These are phyloP conservation scores for Epinephelus lanceolatus DNA, from an alignment of 2,113 vertebrate species.

Conservation along the genomic window DNA sequence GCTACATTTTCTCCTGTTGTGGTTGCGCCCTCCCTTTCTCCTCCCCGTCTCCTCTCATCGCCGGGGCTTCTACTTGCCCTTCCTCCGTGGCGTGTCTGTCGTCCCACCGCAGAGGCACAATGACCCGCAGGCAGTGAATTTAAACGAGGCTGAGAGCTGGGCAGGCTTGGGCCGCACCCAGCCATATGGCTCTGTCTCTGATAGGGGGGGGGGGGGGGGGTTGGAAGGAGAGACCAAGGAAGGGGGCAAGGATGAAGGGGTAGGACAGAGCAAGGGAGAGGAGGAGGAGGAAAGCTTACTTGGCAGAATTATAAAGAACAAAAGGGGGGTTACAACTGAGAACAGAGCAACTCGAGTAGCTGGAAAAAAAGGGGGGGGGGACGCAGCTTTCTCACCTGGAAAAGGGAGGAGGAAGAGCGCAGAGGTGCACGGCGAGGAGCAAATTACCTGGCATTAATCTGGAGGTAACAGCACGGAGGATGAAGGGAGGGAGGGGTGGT, in stretches of 20 bases:
- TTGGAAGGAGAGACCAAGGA: constrained; percentile 5
- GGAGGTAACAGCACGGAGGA: constrained; percentile 52
- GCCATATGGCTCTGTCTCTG: constrained; percentile 79
- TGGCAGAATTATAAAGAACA: constrained; percentile 57
- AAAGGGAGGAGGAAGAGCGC: constrained; percentile 16
- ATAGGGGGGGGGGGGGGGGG: constrained; percentile 45
- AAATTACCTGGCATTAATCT: constrained; percentile 76
- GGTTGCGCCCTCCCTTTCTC: constrained; percentile 13
- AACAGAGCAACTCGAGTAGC: constrained; percentile 26
- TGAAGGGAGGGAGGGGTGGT: constrained; percentile 6
- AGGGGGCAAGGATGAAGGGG: constrained; percentile 46
- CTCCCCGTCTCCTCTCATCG: constrained; percentile 36
- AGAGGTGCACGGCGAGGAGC: constrained; percentile 43
- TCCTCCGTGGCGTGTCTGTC: constrained; percentile 41
- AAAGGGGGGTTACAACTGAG: constrained; percentile 24
- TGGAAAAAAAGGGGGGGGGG: constrained; percentile 3
- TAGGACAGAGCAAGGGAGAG: constrained; percentile 36
- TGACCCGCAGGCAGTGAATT: constrained; percentile 82
- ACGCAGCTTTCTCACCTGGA: constrained; percentile 52
- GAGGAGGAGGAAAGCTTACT: constrained; percentile 50
- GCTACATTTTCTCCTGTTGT: not conserved
- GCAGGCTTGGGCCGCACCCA: constrained; percentile 64
- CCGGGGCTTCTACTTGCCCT: constrained; percentile 40
- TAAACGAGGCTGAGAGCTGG: constrained; percentile 79
- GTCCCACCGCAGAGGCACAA: constrained; percentile 64